Base-by-base conservation (phyloP, 53 echinoderm and acorn worm species). In the Stichopus horrens region DNA sequence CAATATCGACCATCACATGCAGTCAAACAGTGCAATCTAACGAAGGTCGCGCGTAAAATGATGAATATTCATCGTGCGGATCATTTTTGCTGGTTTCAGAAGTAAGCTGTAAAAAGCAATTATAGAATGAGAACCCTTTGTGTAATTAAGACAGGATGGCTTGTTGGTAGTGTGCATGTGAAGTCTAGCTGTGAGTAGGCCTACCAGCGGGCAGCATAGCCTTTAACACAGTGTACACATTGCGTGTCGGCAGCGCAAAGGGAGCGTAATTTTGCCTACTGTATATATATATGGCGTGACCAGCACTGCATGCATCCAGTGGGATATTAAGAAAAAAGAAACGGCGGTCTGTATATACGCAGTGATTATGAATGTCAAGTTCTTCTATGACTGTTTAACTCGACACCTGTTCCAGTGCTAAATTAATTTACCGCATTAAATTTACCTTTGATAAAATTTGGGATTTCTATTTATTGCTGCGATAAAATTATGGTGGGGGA, bases 41-140 rank as follows among this genome's bases (percentile, higher is more conserved):
- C 58, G 81, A 81, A 81, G 81, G 81, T 81, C 81, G 58, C 56
- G 16, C 20, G 58, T 57, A 57, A 67, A 14, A 9, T 58, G 6
- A 85, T 85, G 67, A 65, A 85, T 85, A 85, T 85, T 85, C 85
- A 85, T 19, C 8, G 10, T 37, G 37, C 23, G 7, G 65, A 67
- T 85, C 67, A 85, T 67, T 85, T 85, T 22, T 85, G 85, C 85
- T 65, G 85, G 85, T 85, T 85, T 67, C 67, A 85, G 85, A 85
- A 85, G 85, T 85, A 85, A 85, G 85, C 85, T 85, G 85, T 85
- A 85, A 85, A 85, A 85, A 85, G 85, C 85, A 85, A 85, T 85
- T 85, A 85, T 65, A 85, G 67, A 85, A 85, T 59, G 85, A 53
- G 52, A 85, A 67, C 65, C 85, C 85, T 85, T 85, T 85, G 85